Conservation (phyloP, 2,888 invertebrate species). For the Pristionchus mayeri region DNA sequence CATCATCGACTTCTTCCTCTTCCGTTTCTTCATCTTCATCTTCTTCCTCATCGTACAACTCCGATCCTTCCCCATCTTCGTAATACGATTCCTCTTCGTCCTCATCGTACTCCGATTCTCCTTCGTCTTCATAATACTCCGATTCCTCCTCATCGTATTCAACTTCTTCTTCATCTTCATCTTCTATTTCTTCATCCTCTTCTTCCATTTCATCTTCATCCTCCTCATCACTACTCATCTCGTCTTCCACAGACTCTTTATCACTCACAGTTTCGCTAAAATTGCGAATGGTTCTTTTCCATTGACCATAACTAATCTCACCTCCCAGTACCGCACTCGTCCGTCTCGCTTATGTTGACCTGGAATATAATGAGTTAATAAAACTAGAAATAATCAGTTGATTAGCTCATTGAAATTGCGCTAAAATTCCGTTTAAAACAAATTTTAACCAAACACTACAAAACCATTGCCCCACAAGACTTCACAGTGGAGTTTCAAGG, state of each 20-base stretch:
- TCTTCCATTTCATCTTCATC: constrained; percentile 11
- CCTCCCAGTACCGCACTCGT: neutral
- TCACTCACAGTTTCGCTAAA: too few species aligned
- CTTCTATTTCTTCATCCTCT: constrained; percentile 4
- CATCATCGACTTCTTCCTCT: too few species aligned
- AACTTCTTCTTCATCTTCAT: constrained; percentile 13
- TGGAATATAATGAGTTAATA: neutral
- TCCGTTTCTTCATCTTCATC: neutral
- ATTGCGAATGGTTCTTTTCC: neutral
- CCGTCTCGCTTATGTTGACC: neutral
- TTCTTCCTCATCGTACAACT: neutral
- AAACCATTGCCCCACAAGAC: too few species aligned
- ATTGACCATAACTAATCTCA: neutral
- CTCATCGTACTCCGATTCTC: neutral
- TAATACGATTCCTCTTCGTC: neutral
- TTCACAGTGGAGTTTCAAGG: too few species aligned
- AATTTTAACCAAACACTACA: neutral
- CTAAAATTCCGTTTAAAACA: too few species aligned
- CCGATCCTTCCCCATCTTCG: neutral
- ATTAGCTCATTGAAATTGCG: too few species aligned
- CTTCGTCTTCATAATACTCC: neutral
- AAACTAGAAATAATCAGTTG: neutral
- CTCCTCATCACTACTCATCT: neutral
- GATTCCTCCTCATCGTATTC: neutral
- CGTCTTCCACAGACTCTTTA: neutral